Base-by-base conservation (phyloP, 1,140 invertebrate species). In the Eueides isabella region DNA sequence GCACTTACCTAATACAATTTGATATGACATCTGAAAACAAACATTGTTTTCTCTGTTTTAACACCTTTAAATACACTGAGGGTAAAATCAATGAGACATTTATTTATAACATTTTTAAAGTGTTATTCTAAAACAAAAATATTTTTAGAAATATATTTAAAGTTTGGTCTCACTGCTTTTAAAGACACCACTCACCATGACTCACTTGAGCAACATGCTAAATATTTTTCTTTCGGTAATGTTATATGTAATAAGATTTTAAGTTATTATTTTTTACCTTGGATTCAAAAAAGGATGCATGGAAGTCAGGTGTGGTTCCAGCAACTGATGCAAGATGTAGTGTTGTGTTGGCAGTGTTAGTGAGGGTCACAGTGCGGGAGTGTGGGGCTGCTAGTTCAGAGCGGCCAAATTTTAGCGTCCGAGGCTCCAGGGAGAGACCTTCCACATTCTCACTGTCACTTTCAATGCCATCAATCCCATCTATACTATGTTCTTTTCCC, bases 281-380 rank as follows among this genome's bases (percentile, higher is more conserved):
- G 30, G 91, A 82, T 30, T 92, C 88, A 69, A 92, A 92, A 80
- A 92, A 92, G 9, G 89, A 91, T 6, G 91, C 89, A 72, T 92
- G 88, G 80, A 91, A 92, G 83, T 92, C 88, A 0, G 89, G 85
- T 70, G 89, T 91, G 77, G 87, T 90, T 73, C 89, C 89, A 71
- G 87, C 86, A 11, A 91, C 89, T 75, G 89, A 92, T 71, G 89
- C 87, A 67, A 92, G 86, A 66, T 92, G 91, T 74, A 92, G 71
- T 55, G 91, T 91, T 44, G 82, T 79, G 83, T 92, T 91, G 77
- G 80, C 87, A 30, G 81, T 80, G 81, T 92, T 65, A 82, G 85
- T 86, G 75, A 92, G 76, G 44, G 87, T 87, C 75, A 92, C 88
- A 67, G 77, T 69, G 78, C 77, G 84, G 67, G 81, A 81, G 78